Base-by-base conservation (phyloP, 2,797 vertebrate genomes). In the Tiaroga cobitis region DNA sequence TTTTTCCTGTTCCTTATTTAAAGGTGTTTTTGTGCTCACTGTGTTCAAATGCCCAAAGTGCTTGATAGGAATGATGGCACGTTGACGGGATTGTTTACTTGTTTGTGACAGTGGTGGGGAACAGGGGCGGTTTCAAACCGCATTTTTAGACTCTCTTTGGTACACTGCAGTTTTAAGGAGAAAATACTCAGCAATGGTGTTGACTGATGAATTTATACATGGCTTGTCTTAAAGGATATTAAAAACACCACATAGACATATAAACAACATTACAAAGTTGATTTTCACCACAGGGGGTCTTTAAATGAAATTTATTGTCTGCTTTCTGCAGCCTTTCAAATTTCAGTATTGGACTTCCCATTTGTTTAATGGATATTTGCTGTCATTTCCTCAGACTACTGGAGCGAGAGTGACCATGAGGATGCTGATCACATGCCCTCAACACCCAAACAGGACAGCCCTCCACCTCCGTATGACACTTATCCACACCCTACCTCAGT, bases 371-470 rank as follows among this genome's bases (percentile, higher is more conserved):
- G 11, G 3, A 24, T 82, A 39, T 56, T 39, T 56, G 19, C 10
- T 88, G 51, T 89, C 34, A 19, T 43, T 79, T 72, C 84, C 78
- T 85, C 87, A 99, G 98, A 99, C 95, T 99, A 99, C 92, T 99
- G 98, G 98, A 99, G 98, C 90, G 98, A 99, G 93, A 99, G 98
- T 84, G 98, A 99, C 91, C 98, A 99, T 80, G 98, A 99, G 90
- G 98, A 99, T 87, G 93, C 94, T 43, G 98, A 99, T 84, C 88
- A 87, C 88, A 96, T 97, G 90, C 95, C 97, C 29, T 96, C 97
- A 0, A 97, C 96, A 84, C 95, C 96, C 51, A 99, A 99, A 93
- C 97, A 98, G 91, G 97, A 99, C 94, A 99, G 98, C 86, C 98
- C 98, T 1, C 98, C 98, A 0, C 98, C 98, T 19, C 98, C 98